Evolutionary conservation across 2,888 invertebrate genomes (phyloP).

Genomic region (Ectropis crepuscularia): DNA sequence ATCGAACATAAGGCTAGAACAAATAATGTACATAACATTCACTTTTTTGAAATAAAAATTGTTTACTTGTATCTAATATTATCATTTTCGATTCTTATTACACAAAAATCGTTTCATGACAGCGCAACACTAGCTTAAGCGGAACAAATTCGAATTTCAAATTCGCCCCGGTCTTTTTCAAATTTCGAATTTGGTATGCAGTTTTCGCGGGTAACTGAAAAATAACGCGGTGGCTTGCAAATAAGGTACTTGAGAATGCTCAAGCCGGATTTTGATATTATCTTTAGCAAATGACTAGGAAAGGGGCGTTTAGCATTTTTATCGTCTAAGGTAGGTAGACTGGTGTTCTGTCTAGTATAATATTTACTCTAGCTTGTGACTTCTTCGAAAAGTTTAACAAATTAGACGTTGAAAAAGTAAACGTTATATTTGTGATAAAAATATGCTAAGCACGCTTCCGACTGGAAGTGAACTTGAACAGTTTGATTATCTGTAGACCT

Average conservation of each 20-base stretch:
- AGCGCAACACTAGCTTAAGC: slow-evolving; percentile 31
- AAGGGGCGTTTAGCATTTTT: slow-evolving; percentile 25
- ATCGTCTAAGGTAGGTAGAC: no score
- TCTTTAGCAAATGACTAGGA: slow-evolving; percentile 22
- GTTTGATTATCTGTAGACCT: no score
- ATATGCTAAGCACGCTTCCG: no score
- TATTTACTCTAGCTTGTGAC: background rate
- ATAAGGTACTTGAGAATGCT: slow-evolving; percentile 40
- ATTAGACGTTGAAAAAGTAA: no score
- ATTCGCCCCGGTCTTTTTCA: slow-evolving; percentile 63
- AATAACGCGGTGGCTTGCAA: slow-evolving; percentile 43
- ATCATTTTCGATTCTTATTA: background rate
- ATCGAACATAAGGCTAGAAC: no score
- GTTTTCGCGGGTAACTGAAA: slow-evolving; percentile 38
- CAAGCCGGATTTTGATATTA: slow-evolving; percentile 38
- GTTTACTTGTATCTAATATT: no score
- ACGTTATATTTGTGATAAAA: no score
- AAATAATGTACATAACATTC: no score
- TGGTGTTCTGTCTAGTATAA: no score
- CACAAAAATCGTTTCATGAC: background rate
- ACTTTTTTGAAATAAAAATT: no score
- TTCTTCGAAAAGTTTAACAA: background rate
- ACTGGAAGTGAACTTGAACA: no score
- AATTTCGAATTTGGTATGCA: slow-evolving; percentile 56
- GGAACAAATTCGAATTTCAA: slow-evolving; percentile 68